phyloP scores from a whole-genome alignment of 2,888 invertebrate species.

The Andrena camellia region DNA sequence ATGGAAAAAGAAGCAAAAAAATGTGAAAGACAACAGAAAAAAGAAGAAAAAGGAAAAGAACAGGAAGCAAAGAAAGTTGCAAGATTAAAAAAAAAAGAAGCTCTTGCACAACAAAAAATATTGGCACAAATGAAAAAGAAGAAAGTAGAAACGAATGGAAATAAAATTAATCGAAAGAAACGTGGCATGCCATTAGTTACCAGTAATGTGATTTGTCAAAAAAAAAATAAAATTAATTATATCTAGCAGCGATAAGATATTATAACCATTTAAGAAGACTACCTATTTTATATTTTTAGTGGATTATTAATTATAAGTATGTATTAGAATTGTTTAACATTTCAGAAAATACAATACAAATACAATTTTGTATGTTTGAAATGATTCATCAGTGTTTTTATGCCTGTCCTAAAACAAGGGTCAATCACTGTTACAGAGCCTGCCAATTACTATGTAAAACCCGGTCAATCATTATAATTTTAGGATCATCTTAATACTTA shows the following conservation, averaged over 20 bases:
- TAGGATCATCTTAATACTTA: background rate
- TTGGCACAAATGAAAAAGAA: constrained; percentile 1
- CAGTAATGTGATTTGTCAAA: background rate
- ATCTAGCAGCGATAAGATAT: background rate
- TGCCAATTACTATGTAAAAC: constrained; percentile 1
- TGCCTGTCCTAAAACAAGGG: background rate
- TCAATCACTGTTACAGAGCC: constrained; percentile 4
- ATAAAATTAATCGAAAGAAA: background rate
- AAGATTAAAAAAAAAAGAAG: background rate
- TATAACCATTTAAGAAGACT: background rate
- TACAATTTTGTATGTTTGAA: constrained; percentile 4
- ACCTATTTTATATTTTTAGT: background rate
- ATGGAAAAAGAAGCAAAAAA: no score
- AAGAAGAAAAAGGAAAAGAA: background rate
- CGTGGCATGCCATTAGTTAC: background rate
- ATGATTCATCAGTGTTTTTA: background rate
- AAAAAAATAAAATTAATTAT: background rate
- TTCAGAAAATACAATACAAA: background rate
- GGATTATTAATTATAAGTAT: background rate
- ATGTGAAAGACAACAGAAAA: background rate
- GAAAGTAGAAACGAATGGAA: background rate
- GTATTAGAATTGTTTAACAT: background rate
- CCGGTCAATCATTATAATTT: constrained; percentile 4
- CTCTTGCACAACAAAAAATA: no score
- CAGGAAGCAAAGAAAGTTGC: background rate